Evolutionary conservation across 2,113 vertebrate species (phyloP), one percentile per base, ranked within the genome.

Genomic region (Theristicus caerulescens): DNA sequence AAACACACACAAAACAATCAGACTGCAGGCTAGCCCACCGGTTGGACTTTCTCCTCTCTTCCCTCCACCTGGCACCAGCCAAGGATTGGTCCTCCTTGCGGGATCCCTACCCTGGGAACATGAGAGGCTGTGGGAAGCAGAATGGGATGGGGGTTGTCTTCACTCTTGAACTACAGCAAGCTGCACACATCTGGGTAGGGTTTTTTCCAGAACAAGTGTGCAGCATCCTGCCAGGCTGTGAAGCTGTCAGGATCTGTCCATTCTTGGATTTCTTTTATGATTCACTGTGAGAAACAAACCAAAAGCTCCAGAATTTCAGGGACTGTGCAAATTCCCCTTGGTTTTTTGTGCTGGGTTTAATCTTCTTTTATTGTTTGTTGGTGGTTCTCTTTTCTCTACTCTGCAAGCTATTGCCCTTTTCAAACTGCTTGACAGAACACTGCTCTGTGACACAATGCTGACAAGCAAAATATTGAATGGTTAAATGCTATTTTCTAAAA

Each of bases 371-470:
- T 72, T 90, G 18, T 74, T 82, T 67, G 10, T 13, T 59, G 19
- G 15, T 46, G 5, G 2, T 11, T 29, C 67, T 57, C 79, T 51
- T 86, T 29, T 11, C 24, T 69, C 47, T 24, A 54, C 15, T 82
- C 71, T 51, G 70, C 73, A 93, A 90, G 87, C n/a, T 80, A 65
- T 21, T 94, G 88, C 90, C 93, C 94, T 97, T 97, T 97, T 96
- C 96, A 95, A 88, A 90, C 54, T 73, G 46, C 82, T 81, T 82
- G 93, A 96, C 91, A 85, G 86, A 91, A 85, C 91, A 82, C 31
- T 82, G 55, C 59, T 86, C 14, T 1, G 0, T 88, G 87, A 77
- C 74, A 87, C 77, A 66, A 18, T 8, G 74, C 47, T 0, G 0
- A 82, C 82, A 86, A 88, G 58, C 32, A 92, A 93, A 91, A 65